phyloP scores from a whole-genome alignment of 1,140 invertebrate genomes.

The Microplitis mediator region DNA sequence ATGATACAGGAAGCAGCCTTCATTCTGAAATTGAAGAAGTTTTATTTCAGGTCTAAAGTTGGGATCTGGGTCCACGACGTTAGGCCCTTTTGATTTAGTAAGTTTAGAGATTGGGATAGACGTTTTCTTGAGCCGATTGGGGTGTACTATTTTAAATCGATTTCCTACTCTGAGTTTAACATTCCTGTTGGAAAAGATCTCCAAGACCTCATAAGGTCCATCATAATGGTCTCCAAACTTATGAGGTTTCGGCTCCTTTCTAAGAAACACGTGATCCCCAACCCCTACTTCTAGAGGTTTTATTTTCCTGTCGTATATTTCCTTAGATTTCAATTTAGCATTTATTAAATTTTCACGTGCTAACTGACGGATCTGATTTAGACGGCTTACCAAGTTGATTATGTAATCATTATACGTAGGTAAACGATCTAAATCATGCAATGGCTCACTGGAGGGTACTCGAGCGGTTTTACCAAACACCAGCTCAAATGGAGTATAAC shows the following conservation, averaged over 20 bases:
- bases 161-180: not conserved
- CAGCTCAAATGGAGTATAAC: not conserved
- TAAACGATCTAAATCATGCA: not conserved
- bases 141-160: not conserved
- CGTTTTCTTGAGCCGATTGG: not conserved
- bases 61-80: not conserved
- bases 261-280: constrained; percentile 9
- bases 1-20: too few species aligned
- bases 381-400: not conserved
- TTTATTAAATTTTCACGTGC: constrained; percentile 9
- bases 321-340: constrained; percentile 1
- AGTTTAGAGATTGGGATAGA: not conserved
- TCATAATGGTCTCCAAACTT: not conserved
- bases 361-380: not conserved
- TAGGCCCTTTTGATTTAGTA: not conserved
- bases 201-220: not conserved
- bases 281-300: not conserved
- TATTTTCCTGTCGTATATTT: constrained; percentile 5
- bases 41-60: not conserved
- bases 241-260: not conserved
- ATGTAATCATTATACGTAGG: constrained; percentile 17
- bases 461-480: not conserved
- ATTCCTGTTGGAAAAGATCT: not conserved
- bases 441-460: not conserved
- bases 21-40: not conserved